Percentiles rank a stretch among this genome's conserved stretches.
Conservation (phyloP, 1,140 invertebrate species). For the Drosophila malerkotliana region DNA sequence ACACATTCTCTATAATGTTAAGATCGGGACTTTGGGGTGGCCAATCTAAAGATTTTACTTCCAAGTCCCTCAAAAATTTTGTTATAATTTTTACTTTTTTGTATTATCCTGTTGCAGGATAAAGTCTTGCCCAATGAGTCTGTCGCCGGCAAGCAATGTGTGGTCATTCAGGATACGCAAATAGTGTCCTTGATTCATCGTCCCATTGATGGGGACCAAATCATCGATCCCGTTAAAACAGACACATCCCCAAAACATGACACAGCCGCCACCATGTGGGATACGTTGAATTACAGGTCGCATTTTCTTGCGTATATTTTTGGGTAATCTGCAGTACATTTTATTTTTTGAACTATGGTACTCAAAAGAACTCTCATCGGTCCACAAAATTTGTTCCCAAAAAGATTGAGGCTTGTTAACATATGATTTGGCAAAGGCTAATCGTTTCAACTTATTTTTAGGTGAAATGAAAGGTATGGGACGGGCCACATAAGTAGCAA, state of each 20-base stretch:
- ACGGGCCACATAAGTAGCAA: background rate
- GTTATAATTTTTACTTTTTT: background rate
- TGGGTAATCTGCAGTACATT: no score
- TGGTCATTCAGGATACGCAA: constrained; percentile 20
- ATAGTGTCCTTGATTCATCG: constrained; percentile 19
- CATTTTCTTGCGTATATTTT: background rate
- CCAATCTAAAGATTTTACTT: background rate
- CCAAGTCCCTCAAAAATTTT: background rate
- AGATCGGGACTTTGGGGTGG: constrained; percentile 4
- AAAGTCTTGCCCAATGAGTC: constrained; percentile 6
- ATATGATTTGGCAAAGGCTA: no score
- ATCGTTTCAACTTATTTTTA: background rate
- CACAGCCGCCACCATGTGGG: constrained; percentile 6
- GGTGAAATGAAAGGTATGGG: no score
- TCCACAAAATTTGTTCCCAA: constrained; percentile 4
- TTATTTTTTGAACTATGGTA: no score
- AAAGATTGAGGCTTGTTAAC: constrained; percentile 4
- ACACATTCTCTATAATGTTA: constrained; percentile 9
- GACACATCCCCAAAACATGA: constrained; percentile 9
- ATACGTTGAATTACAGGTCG: background rate
- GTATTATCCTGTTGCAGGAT: constrained; percentile 32
- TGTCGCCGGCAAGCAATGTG: constrained; percentile 13
- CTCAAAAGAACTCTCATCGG: no score
- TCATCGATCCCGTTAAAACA: constrained; percentile 15
- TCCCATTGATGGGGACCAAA: constrained; percentile 3